Percentiles rank a stretch among this genome's conserved stretches.
These are phyloP conservation scores for Gambusia holbrooki DNA, from an alignment of 2,113 vertebrate species.

Conservation along the genomic window DNA sequence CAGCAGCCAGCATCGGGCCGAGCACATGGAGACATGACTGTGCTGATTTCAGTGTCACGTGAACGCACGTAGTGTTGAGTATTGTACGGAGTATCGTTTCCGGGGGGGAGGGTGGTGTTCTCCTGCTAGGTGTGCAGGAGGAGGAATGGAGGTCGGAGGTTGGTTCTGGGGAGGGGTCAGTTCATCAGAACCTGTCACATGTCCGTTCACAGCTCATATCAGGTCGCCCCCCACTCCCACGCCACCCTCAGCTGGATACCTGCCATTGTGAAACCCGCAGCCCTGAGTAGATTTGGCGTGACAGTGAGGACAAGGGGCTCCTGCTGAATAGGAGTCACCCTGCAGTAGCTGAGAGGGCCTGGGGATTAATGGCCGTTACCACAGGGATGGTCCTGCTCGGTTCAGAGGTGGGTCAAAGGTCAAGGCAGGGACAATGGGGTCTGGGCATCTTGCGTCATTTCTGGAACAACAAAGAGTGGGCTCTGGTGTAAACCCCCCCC, in stretches of 20 bases:
- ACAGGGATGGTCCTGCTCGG: conserved; percentile 50
- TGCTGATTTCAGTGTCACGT: conserved; percentile 1
- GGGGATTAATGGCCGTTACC: conserved; percentile 55
- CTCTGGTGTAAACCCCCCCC: conserved; percentile 36
- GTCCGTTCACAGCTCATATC: conserved; percentile 39
- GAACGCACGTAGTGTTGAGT: background rate
- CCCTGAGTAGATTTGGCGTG: conserved; percentile 57
- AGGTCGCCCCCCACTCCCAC: conserved; percentile 28
- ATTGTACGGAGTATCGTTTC: conserved; percentile 2
- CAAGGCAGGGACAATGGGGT: conserved; percentile 55
- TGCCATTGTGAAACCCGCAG: conserved; percentile 60
- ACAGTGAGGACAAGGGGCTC: conserved; percentile 45
- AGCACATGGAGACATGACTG: background rate
- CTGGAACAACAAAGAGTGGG: conserved; percentile 63
- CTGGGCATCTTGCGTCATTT: conserved; percentile 69
- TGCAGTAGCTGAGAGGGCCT: conserved; percentile 49
- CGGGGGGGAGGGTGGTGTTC: background rate
- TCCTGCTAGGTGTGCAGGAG: background rate
- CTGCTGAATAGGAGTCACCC: conserved; percentile 61
- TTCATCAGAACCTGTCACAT: conserved; percentile 52
- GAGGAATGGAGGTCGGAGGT: conserved; percentile 44
- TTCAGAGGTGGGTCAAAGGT: conserved; percentile 74
- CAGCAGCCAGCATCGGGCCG: background rate
- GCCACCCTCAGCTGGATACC: conserved; percentile 27
- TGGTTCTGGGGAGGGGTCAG: background rate